These are phyloP conservation scores for Smittia aterrima DNA, from an alignment of 2,888 invertebrate genomes.

Conservation along the genomic window DNA sequence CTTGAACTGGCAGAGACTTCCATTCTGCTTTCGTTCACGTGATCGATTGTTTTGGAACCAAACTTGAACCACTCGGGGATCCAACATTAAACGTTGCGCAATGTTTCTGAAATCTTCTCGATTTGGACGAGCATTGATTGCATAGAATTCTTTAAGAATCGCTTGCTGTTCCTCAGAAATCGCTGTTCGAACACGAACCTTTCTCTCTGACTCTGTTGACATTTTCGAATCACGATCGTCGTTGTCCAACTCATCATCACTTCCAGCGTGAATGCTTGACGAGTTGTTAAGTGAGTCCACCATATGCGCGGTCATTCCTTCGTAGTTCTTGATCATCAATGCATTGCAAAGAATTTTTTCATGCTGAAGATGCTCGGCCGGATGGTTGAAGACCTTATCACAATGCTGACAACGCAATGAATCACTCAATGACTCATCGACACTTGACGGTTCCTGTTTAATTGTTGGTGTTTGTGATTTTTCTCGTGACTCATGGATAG, in stretches of 20 bases:
- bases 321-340: conserved; percentile 60
- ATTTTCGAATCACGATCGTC: conserved; percentile 58
- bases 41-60: conserved; percentile 97
- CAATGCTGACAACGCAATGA: conserved; percentile 60
- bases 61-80: conserved; percentile 81
- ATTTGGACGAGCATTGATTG: conserved; percentile 87
- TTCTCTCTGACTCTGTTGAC: conserved; percentile 65
- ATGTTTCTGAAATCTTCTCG: conserved; percentile 90
- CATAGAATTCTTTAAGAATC: conserved; percentile 84
- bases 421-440: conserved; percentile 52
- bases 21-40: conserved; percentile 71
- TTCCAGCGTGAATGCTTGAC: conserved; percentile 57
- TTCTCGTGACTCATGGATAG: conserved; percentile 9
- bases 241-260: conserved; percentile 59
- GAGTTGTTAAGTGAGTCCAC: conserved; percentile 63
- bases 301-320: conserved; percentile 64
- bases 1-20: conserved; percentile 49
- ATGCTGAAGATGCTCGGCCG: conserved; percentile 66
- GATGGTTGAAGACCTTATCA: conserved; percentile 59
- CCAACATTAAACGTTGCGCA: conserved; percentile 72
- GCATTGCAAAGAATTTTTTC: conserved; percentile 65
- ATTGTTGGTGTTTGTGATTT: neutral
- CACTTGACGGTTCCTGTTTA: conserved; percentile 17
- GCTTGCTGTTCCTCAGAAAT: conserved; percentile 92
- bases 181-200: conserved; percentile 88